A percentile compares a stretch with the other conserved stretches of the same genome.
phyloP scores from a whole-genome alignment of 2,888 invertebrate genomes.

The Chouioia cunea region DNA sequence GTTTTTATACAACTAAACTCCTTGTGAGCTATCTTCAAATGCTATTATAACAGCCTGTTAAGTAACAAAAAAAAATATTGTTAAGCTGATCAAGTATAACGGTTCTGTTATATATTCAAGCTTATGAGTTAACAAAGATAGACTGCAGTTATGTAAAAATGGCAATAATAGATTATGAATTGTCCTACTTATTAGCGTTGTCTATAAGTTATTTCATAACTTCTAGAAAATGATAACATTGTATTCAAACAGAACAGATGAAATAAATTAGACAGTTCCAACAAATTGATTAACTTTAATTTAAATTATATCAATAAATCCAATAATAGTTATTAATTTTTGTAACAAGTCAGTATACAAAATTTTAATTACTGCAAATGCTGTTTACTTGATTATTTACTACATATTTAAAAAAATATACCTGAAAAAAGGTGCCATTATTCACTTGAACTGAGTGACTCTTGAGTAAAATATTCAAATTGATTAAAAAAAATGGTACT shows the following conservation, averaged over 20 bases:
- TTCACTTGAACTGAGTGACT: neutral
- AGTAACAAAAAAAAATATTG: conserved; percentile 27
- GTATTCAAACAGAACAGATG: no score
- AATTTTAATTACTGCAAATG: neutral
- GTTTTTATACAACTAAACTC: conserved; percentile 5
- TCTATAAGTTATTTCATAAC: neutral
- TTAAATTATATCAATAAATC: neutral
- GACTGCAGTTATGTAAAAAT: conserved; percentile 35
- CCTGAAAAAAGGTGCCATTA: conserved; percentile 32
- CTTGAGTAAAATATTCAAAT: neutral
- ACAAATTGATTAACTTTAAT: no score
- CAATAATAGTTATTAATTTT: neutral
- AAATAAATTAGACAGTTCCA: no score
- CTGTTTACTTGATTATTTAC: no score
- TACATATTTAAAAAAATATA: neutral
- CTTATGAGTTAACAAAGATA: conserved; percentile 9
- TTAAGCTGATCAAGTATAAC: conserved; percentile 21
- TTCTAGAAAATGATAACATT: no score
- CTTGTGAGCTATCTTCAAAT: neutral
- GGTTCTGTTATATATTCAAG: conserved; percentile 19
- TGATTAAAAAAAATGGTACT: neutral
- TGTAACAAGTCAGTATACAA: conserved; percentile 8
- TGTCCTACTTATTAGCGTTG: conserved; percentile 17
- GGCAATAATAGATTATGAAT: neutral
- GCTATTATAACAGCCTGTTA: conserved; percentile 8